Conservation (phyloP, 2,888 invertebrate species). For the Spialia ferax region DNA sequence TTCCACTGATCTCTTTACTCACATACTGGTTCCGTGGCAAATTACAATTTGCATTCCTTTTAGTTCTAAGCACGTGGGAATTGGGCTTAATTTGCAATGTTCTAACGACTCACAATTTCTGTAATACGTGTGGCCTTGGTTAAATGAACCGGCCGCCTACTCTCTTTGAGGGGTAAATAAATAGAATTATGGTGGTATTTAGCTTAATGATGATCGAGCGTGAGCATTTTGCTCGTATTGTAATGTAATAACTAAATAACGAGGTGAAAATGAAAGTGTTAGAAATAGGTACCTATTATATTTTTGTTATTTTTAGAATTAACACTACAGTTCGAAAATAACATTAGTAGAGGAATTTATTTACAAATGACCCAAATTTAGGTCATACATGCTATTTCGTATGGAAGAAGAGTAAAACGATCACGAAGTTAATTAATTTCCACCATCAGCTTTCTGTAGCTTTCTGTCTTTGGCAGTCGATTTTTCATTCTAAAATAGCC, state of each 20-base stretch:
- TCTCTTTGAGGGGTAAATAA: constrained; percentile 43
- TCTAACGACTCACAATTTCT: constrained; percentile 7
- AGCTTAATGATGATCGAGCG: constrained; percentile 38
- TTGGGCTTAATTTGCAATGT: constrained; percentile 28
- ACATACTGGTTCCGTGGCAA: constrained; percentile 50
- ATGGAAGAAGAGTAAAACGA: no score
- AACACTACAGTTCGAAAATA: not conserved
- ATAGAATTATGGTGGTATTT: constrained; percentile 42
- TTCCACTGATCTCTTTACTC: constrained; percentile 63
- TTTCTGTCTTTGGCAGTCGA: no score
- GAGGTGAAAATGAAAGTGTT: constrained; percentile 34
- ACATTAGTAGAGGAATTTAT: no score
- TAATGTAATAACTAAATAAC: constrained; percentile 14
- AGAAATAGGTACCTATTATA: no score
- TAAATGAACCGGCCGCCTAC: constrained; percentile 27
- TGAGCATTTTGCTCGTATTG: constrained; percentile 31
- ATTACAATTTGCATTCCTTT: constrained; percentile 31
- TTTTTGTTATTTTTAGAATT: constrained; percentile 1
- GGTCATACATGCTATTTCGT: no score
- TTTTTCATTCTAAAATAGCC: no score
- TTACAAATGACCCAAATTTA: no score
- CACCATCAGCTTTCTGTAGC: no score
- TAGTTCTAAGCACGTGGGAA: constrained; percentile 24
- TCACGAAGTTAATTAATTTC: no score
- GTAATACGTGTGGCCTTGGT: constrained; percentile 48